Percentiles rank a stretch among this genome's conserved stretches.
Conservation (phyloP, 2,888 invertebrate genomes). For the Nemotelus pantherinus region DNA sequence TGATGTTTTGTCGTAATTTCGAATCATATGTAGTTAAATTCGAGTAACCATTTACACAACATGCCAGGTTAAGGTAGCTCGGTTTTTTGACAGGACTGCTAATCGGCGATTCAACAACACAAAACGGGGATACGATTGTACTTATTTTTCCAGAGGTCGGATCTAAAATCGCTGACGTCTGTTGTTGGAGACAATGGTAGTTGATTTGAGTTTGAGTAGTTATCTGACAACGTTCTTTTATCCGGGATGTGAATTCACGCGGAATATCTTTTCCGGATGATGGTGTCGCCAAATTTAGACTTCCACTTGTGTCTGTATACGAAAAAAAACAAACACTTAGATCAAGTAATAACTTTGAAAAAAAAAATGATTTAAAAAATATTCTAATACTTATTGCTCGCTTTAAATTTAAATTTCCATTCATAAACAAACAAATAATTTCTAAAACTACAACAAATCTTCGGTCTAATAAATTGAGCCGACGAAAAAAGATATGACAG, state of each 20-base stretch:
- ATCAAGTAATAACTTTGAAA: constrained; percentile 7
- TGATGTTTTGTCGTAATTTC: constrained; percentile 77
- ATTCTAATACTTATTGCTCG: too few relatives aligned
- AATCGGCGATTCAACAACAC: constrained; percentile 32
- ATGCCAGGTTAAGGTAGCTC: constrained; percentile 87
- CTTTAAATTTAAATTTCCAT: neutral
- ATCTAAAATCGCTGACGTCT: constrained; percentile 55
- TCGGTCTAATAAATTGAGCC: constrained; percentile 1
- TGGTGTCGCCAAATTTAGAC: constrained; percentile 71
- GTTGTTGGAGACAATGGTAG: constrained; percentile 53
- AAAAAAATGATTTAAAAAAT: neutral
- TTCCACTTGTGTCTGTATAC: constrained; percentile 68
- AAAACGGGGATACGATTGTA: constrained; percentile 57
- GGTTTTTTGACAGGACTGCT: constrained; percentile 74
- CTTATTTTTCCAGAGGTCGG: constrained; percentile 60
- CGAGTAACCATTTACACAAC: constrained; percentile 90
- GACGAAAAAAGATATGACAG: neutral
- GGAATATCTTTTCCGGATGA: constrained; percentile 68
- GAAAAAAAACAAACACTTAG: constrained; percentile 20
- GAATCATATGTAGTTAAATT: constrained; percentile 88
- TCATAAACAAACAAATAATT: constrained; percentile 29
- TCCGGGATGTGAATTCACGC: constrained; percentile 71
- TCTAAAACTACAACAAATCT: constrained; percentile 14
- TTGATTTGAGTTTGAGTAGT: constrained; percentile 44
- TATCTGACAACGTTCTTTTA: constrained; percentile 67